phyloP scores from a whole-genome alignment of 2,113 vertebrate species.

The Microcebus griseorufus region DNA sequence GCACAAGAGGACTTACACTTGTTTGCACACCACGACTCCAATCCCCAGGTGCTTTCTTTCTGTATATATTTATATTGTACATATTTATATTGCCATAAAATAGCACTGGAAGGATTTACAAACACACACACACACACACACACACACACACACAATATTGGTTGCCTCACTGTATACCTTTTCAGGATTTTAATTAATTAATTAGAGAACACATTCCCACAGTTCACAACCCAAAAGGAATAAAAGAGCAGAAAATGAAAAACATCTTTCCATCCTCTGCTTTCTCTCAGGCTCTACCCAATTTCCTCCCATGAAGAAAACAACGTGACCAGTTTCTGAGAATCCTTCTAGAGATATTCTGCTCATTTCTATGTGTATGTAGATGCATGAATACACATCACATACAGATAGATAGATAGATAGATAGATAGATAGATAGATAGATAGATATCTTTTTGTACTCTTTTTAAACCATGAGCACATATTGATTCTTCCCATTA shows the following conservation, averaged over 20 bases:
- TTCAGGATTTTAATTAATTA: background rate
- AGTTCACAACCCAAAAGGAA: background rate
- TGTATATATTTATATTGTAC: background rate
- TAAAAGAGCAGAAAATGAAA: background rate
- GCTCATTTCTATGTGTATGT: background rate
- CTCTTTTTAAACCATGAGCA: background rate
- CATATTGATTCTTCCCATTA: background rate
- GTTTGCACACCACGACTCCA: background rate
- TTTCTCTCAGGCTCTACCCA: background rate
- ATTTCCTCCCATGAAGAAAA: background rate
- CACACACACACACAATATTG: background rate
- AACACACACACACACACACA: background rate
- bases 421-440: too few relatives aligned
- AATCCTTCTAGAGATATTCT: background rate
- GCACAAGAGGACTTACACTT: background rate
- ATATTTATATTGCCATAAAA: background rate
- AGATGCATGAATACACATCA: background rate
- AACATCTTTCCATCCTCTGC: background rate
- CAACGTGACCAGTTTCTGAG: background rate
- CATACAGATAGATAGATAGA: too few relatives aligned
- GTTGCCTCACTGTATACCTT: background rate
- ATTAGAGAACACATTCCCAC: background rate
- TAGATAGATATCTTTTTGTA: background rate
- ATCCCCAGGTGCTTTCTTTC: background rate
- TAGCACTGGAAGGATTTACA: background rate